Conservation (phyloP, 2,113 vertebrate genomes). For the Mionectes macconnelli region DNA sequence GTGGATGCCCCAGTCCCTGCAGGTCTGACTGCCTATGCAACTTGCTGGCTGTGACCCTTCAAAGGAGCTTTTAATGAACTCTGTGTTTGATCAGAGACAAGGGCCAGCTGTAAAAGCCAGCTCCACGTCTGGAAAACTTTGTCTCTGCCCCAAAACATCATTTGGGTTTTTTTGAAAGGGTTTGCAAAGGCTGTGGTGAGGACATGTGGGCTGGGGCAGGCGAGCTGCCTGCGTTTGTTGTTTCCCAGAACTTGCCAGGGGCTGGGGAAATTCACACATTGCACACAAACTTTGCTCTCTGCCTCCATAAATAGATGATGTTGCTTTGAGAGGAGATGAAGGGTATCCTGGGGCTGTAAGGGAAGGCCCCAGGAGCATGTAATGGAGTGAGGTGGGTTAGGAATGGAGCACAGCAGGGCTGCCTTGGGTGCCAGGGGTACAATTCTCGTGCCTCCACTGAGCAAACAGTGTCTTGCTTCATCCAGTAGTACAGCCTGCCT, state of each 20-base stretch:
- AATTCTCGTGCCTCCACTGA: background rate
- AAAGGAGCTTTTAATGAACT: background rate
- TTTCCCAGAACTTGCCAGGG: background rate
- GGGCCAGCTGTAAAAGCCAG: background rate
- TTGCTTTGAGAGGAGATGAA: background rate
- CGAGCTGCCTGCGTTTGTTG: background rate
- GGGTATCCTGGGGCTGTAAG: background rate
- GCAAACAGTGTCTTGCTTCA: background rate
- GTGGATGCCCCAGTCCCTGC: background rate
- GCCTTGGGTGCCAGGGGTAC: background rate
- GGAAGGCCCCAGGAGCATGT: background rate
- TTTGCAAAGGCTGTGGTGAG: background rate
- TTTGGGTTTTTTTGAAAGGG: background rate
- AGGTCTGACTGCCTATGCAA: background rate
- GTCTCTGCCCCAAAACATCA: background rate
- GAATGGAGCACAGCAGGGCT: background rate
- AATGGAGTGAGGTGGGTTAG: background rate
- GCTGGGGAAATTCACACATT: background rate
- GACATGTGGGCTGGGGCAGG: background rate
- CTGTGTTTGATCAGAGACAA: background rate
- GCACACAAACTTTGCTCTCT: background rate
- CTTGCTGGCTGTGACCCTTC: background rate
- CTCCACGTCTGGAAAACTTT: background rate
- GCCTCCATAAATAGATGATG: background rate
- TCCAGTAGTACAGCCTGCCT: background rate